phyloP scores from a whole-genome alignment of 2,113 vertebrate genomes.

The Nannobrachium achirus region DNA sequence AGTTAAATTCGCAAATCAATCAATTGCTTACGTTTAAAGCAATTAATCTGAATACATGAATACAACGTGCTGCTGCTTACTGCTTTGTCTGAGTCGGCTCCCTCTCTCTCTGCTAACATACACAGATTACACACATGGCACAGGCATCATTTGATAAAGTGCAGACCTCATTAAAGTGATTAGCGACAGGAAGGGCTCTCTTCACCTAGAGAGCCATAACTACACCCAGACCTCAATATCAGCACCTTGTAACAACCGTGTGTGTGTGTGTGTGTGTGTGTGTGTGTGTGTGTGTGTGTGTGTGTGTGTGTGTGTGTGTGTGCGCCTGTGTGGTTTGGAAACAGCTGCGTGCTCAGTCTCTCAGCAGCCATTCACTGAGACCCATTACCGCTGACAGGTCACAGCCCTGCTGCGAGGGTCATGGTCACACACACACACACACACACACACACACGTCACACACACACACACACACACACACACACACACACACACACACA shows the following conservation, averaged over 20 bases:
- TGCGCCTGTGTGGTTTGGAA: conserved; percentile 24
- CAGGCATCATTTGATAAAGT: too few relatives aligned
- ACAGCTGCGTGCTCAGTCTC: conserved; percentile 14
- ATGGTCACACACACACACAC: background rate
- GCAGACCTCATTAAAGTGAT: conserved; percentile 49
- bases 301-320: conserved; percentile 30
- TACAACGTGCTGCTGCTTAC: background rate
- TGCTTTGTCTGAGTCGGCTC: too few relatives aligned
- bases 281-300: conserved; percentile 10
- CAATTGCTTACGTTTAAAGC: too few relatives aligned
- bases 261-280: conserved; percentile 4
- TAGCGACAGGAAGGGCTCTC: conserved; percentile 37
- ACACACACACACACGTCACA: too few relatives aligned
- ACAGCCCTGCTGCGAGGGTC: conserved; percentile 4
- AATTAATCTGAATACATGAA: background rate
- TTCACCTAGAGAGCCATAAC: conserved; percentile 37
- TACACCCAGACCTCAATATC: conserved; percentile 42
- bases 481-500: background rate
- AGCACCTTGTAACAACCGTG: background rate
- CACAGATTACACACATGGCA: background rate
- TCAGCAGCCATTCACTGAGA: conserved; percentile 29
- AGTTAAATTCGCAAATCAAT: too few relatives aligned
- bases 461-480: background rate
- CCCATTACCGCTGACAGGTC: conserved; percentile 20
- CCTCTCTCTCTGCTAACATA: background rate